Percentiles rank a stretch among this genome's conserved stretches.
phyloP scores from a whole-genome alignment of 2,888 invertebrate genomes.

The Erebia aethiops region DNA sequence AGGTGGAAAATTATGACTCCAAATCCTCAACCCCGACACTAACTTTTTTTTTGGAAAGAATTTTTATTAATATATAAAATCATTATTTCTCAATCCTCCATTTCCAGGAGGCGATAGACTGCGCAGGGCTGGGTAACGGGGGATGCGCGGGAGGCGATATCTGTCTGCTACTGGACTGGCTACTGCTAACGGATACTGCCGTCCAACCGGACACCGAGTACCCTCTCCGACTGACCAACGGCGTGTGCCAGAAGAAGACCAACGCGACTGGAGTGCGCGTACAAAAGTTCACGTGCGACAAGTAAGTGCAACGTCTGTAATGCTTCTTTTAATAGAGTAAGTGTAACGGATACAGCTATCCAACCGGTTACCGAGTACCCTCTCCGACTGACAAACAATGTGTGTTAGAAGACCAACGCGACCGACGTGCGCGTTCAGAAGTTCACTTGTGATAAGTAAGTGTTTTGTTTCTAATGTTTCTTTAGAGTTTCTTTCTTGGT shows the following conservation, averaged over 20 bases:
- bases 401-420: constrained; percentile 68
- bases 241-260: constrained; percentile 69
- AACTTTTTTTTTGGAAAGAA: no score
- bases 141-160: constrained; percentile 93
- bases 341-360: constrained; percentile 51
- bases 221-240: constrained; percentile 81
- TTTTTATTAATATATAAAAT: no score
- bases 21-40: no score
- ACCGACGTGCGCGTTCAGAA: constrained; percentile 76
- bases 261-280: constrained; percentile 76
- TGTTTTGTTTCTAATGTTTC: constrained; percentile 33
- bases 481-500: no score
- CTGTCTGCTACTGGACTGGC: constrained; percentile 90
- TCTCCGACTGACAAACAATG: constrained; percentile 73
- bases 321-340: no score
- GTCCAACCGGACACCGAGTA: constrained; percentile 84
- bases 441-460: constrained; percentile 87
- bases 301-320: constrained; percentile 81
- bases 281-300: constrained; percentile 84
- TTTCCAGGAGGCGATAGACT: constrained; percentile 88
- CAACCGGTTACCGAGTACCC: constrained; percentile 85
- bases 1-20: no score
- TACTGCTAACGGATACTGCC: constrained; percentile 79
- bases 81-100: no score
- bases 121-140: constrained; percentile 87